Conservation (phyloP, 2,113 vertebrate species). For the Gymnarchus niloticus region DNA sequence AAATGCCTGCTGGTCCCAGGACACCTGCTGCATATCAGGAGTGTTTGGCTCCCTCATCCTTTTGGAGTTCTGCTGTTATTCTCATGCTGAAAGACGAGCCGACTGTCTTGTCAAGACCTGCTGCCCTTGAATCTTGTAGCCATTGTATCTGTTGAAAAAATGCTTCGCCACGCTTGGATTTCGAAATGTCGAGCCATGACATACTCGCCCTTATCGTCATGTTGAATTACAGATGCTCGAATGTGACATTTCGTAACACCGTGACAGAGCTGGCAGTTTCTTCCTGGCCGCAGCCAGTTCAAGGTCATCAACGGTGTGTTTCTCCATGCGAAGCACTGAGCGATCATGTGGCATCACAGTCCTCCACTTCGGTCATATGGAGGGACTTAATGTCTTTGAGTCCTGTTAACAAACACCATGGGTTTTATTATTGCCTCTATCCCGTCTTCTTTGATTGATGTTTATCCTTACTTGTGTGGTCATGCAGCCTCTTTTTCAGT, state of each 20-base stretch:
- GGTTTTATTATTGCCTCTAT: background rate
- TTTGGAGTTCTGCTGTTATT: background rate
- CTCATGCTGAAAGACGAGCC: background rate
- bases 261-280: background rate
- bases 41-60: background rate
- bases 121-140: slow-evolving; percentile 5
- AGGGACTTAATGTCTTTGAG: background rate
- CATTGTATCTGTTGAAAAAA: slow-evolving; percentile 6
- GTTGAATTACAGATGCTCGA: background rate
- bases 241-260: background rate
- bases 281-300: background rate
- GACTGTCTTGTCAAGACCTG: background rate
- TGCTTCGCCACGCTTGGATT: background rate
- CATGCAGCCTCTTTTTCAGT: background rate
- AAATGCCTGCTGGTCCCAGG: background rate
- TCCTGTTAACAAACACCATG: background rate
- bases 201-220: background rate
- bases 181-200: slow-evolving; percentile 2
- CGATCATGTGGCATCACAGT: background rate
- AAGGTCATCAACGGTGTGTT: too few species aligned
- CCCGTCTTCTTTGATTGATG: background rate
- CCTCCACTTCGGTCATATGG: background rate
- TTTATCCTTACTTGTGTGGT: background rate
- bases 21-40: background rate
- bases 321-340: background rate